Percentiles rank a stretch among this genome's conserved stretches.
These are phyloP conservation scores for Sesamia inferens DNA, from an alignment of 2,888 invertebrate genomes.

Conservation along the genomic window DNA sequence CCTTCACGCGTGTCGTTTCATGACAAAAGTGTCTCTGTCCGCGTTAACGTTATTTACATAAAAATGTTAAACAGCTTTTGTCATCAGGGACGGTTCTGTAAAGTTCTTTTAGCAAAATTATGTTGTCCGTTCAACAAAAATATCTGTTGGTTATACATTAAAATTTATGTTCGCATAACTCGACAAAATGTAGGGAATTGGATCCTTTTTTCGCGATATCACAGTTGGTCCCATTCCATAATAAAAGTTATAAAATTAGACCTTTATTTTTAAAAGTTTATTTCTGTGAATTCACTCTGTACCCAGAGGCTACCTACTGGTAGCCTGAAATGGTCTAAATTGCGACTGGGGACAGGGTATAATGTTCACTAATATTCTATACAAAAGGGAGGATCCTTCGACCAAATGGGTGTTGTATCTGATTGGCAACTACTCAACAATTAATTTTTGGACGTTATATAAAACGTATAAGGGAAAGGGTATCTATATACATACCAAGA, in stretches of 20 bases:
- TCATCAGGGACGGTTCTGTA: constrained; percentile 9
- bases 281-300: neutral
- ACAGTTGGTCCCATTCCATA: neutral
- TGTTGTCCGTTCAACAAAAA: neutral
- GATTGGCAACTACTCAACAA: neutral
- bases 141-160: neutral
- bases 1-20: constrained; percentile 22
- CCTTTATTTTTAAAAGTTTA: neutral
- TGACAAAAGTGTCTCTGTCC: constrained; percentile 16
- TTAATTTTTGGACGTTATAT: neutral
- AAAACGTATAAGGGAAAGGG: neutral
- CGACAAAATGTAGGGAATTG: neutral
- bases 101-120: neutral
- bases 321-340: neutral
- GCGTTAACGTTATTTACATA: constrained; percentile 35
- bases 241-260: neutral
- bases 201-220: neutral
- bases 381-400: neutral
- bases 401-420: neutral
- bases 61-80: constrained; percentile 20
- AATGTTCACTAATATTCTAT: neutral
- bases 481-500: too few relatives aligned
- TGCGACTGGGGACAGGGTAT: neutral
- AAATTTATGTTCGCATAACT: neutral
- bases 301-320: neutral